phyloP scores from a whole-genome alignment of 2,888 invertebrate genomes.

The Chrysolina oricalcia region DNA sequence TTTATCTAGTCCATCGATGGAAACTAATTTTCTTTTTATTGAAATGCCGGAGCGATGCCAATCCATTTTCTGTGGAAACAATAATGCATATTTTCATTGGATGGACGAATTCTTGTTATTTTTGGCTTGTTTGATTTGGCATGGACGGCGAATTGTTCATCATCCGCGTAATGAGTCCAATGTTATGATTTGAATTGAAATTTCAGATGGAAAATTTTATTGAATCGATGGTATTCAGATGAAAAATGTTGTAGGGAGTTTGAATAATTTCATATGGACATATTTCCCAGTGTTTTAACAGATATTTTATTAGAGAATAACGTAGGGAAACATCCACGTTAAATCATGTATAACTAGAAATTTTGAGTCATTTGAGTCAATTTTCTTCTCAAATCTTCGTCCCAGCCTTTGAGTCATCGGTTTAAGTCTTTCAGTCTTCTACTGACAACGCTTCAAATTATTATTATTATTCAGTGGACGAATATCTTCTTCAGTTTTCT shows the following conservation, averaged over 20 bases:
- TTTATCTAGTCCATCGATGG: conserved; percentile 53
- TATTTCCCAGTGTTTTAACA: too few species aligned
- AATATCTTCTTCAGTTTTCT: too few species aligned
- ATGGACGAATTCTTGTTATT: conserved; percentile 11
- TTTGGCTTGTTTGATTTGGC: background rate
- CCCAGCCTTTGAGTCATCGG: too few species aligned
- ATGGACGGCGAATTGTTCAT: background rate
- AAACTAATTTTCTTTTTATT: conserved; percentile 56
- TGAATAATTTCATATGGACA: background rate
- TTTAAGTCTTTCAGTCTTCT: too few species aligned
- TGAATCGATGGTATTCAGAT: background rate
- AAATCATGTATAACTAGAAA: too few species aligned
- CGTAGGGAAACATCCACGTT: too few species aligned
- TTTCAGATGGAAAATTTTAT: background rate
- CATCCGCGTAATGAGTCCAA: background rate
- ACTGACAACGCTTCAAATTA: too few species aligned
- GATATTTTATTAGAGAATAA: too few species aligned
- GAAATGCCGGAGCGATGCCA: conserved; percentile 23
- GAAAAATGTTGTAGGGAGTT: background rate
- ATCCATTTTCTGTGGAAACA: conserved; percentile 7
- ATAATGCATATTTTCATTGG: conserved; percentile 5
- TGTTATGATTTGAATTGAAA: background rate
- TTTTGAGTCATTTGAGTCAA: too few species aligned
- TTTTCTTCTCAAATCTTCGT: too few species aligned
- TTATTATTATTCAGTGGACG: too few species aligned